These are phyloP conservation scores for Vicugna pacos DNA, from an alignment of 2,113 vertebrate species.

Conservation along the genomic window DNA sequence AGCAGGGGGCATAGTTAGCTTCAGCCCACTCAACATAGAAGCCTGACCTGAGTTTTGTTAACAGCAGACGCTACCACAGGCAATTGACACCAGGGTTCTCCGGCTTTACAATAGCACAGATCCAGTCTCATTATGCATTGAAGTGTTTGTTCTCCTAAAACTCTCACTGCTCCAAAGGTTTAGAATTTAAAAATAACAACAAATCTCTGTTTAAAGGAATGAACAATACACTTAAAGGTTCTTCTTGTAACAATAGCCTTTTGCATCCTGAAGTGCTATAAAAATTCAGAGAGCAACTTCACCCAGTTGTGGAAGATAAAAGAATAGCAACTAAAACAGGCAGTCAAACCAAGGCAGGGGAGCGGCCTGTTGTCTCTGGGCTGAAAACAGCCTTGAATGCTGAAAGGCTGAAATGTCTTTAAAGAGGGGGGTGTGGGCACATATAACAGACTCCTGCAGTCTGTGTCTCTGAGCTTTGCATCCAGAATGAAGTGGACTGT, in stretches of 20 bases:
- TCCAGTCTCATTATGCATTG: neutral
- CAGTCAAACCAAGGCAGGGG: neutral
- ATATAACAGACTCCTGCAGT: neutral
- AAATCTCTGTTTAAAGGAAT: slow-evolving; percentile 56
- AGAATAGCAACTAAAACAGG: slow-evolving; percentile 41
- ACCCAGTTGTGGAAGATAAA: slow-evolving; percentile 65
- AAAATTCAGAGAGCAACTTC: slow-evolving; percentile 64
- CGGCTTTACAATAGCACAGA: neutral
- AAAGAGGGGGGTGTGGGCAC: too few relatives aligned
- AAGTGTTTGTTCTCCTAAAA: slow-evolving; percentile 22
- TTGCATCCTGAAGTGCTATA: slow-evolving; percentile 46
- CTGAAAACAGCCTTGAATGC: neutral
- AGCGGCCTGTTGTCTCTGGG: neutral
- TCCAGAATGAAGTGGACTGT: neutral
- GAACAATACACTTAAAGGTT: slow-evolving; percentile 28
- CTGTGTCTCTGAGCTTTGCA: neutral
- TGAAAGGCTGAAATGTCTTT: neutral
- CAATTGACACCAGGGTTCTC: neutral
- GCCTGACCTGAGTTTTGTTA: neutral
- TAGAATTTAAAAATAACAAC: slow-evolving; percentile 65
- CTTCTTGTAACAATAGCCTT: slow-evolving; percentile 54
- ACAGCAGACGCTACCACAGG: neutral
- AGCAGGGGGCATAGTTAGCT: neutral
- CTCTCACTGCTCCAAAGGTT: neutral
- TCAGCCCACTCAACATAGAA: neutral